Conservation (phyloP, 2,888 invertebrate genomes). For the Polyommatus icarus region DNA sequence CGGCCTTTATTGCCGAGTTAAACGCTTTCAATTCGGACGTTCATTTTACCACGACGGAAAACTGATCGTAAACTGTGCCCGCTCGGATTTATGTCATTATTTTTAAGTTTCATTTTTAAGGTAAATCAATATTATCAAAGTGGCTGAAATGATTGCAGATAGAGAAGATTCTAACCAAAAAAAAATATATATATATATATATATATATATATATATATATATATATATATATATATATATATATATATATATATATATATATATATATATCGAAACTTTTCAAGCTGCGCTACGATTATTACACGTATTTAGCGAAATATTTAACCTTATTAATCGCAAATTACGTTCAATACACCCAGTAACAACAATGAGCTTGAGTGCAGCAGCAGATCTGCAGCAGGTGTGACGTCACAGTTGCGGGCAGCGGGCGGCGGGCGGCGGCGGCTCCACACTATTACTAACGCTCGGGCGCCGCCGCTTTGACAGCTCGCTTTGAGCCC, state of each 20-base stretch:
- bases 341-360: no score
- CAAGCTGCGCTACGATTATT: not conserved
- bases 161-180: not conserved
- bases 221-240: not conserved
- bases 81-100: not conserved
- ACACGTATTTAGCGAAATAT: no score
- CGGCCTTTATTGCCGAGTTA: not conserved
- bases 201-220: not conserved
- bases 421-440: not conserved
- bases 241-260: not conserved
- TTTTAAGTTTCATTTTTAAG: not conserved
- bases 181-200: not conserved
- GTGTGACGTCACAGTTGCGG: not conserved
- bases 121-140: not conserved
- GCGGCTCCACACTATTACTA: not conserved
- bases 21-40: constrained; percentile 13
- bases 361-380: not conserved
- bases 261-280: not conserved
- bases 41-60: not conserved
- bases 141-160: not conserved
- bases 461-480: constrained; percentile 7
- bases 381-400: not conserved
- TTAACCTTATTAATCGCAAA: no score
- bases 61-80: not conserved
- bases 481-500: constrained; percentile 6